A percentile compares a stretch with the other conserved stretches of the same genome.
Evolutionary conservation across 2,888 invertebrate species (phyloP).

Genomic region (Odontothrips loti): DNA sequence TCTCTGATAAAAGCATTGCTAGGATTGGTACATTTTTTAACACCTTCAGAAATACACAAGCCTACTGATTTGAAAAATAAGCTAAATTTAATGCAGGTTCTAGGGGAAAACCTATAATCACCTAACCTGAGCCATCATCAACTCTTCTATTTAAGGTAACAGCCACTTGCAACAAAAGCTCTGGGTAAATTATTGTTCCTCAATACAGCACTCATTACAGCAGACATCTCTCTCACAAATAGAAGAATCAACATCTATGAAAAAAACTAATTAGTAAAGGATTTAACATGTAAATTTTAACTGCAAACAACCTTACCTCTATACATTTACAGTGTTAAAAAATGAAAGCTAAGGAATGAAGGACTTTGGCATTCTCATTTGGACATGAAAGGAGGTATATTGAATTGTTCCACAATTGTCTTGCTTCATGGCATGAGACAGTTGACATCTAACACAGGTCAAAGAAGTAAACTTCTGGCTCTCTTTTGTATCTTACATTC

Average conservation of each 20-base stretch:
- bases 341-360: conserved; percentile 26
- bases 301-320: conserved; percentile 3
- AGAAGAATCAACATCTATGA: not conserved
- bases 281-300: not conserved
- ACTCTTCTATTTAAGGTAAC: not conserved
- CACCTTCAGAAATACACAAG: not conserved
- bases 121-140: not conserved
- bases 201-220: not conserved
- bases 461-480: not conserved
- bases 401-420: not conserved
- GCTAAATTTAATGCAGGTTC: no score
- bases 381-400: conserved; percentile 16
- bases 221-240: conserved; percentile 9
- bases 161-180: not conserved
- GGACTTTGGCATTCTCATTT: conserved; percentile 20
- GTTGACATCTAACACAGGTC: not conserved
- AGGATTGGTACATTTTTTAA: not conserved
- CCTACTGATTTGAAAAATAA: not conserved
- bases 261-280: not conserved
- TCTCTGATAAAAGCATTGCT: not conserved
- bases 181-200: not conserved
- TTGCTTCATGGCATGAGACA: not conserved
- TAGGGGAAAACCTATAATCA: not conserved
- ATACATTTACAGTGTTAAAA: not conserved
- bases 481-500: not conserved